Evolutionary conservation across 2,888 invertebrate genomes (phyloP).

Genomic region (Fabriciana adippe): DNA sequence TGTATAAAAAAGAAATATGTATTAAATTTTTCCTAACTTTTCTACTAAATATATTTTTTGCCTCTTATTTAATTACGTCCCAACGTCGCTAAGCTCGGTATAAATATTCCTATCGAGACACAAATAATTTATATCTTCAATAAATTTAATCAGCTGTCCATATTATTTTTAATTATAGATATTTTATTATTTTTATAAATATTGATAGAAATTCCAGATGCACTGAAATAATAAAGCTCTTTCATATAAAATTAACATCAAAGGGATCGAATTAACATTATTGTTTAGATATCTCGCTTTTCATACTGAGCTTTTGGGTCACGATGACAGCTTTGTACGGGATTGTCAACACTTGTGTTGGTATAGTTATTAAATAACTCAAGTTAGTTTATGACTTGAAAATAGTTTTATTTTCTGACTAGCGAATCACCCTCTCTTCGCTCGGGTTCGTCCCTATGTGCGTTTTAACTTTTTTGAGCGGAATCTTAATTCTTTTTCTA

Average conservation of each 20-base stretch:
- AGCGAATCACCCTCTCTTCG: too few relatives aligned
- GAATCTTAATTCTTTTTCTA: too few relatives aligned
- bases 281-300: too few relatives aligned
- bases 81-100: too few relatives aligned
- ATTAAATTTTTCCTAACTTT: background rate
- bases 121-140: constrained; percentile 2
- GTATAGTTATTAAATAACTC: too few relatives aligned
- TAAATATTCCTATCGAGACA: background rate
- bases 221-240: constrained; percentile 29
- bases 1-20: too few relatives aligned
- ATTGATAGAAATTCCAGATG: constrained; percentile 27
- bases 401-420: too few relatives aligned
- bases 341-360: constrained; percentile 9
- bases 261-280: constrained; percentile 21
- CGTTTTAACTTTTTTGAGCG: too few relatives aligned
- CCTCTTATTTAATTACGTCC: too few relatives aligned
- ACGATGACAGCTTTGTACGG: constrained; percentile 20
- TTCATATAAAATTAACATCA: constrained; percentile 29
- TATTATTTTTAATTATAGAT: constrained; percentile 13
- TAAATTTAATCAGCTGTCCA: background rate
- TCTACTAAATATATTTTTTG: background rate
- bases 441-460: too few relatives aligned
- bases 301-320: constrained; percentile 16
- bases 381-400: too few relatives aligned
- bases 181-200: constrained; percentile 31